These are phyloP conservation scores for Tanytarsus gracilentus DNA, from an alignment of 2,888 invertebrate species.

Conservation along the genomic window DNA sequence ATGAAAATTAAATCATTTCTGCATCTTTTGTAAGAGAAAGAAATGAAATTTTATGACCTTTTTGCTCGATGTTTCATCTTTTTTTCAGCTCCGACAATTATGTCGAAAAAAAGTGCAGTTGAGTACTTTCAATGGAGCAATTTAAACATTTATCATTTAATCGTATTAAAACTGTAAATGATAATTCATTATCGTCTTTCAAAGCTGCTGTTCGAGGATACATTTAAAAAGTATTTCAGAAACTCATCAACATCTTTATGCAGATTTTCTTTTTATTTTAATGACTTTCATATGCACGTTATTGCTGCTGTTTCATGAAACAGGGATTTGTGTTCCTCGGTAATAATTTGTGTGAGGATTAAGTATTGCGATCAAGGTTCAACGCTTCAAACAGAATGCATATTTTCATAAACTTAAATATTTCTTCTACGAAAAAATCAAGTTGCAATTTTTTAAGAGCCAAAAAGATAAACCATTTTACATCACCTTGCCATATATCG, in stretches of 20 bases:
- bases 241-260: no score
- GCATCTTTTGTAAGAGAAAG: not conserved
- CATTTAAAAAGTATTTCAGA: no score
- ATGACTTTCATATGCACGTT: no score
- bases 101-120: not conserved
- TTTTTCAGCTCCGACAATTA: not conserved
- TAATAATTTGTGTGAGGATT: no score
- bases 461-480: not conserved
- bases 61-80: not conserved
- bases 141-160: constrained; percentile 23
- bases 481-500: constrained; percentile 15
- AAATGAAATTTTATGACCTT: constrained; percentile 2
- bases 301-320: no score
- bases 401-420: constrained; percentile 6
- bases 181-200: constrained; percentile 22
- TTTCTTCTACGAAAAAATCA: no score
- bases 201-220: not conserved
- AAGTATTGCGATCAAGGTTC: no score
- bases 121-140: constrained; percentile 9
- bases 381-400: no score
- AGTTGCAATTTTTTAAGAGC: not conserved
- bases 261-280: no score
- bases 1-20: constrained; percentile 10
- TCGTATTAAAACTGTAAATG: constrained; percentile 25
- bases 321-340: no score